Base-by-base conservation (phyloP, 2,888 invertebrate species). In the Tetropium fuscum region DNA sequence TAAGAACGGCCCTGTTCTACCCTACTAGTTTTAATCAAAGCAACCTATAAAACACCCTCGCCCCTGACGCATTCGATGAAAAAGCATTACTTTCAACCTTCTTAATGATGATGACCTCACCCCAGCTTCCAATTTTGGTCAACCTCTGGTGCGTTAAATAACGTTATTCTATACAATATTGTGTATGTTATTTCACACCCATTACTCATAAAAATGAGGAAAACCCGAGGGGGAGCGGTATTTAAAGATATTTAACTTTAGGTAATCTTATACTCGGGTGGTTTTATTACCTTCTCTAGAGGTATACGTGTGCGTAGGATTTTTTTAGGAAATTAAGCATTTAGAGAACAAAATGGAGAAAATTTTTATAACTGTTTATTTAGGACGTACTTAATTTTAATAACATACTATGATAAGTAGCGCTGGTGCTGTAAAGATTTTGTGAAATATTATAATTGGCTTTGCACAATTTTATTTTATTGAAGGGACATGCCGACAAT, bases 11-110 rank as follows among this genome's bases (percentile, higher is more conserved):
- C 32, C 48, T 25, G 48, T 7, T 13, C 10, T 34, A 67, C 68
- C 61, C 66, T 60, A 56, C 64, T 68, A 72, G 70, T 74, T 75
- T 75, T 75, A 75, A 75, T 75, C 75, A 74, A 73, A 75, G 69
- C 68, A 62, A 62, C 70, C 69, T 64, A 71, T 72, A 70, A 72
- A 72, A 66, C 70, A 70, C 70, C 71, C 73, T 67, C 68, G 61
- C 63, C 60, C 54, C 66, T 60, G 66, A 63, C 69, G 58, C 67
- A 68, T 70, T 69, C 68, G 68, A 69, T 71, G 70, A 71, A 71
- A 74, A 72, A 72, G 68, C 72, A 69, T 72, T 70, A 69, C 68
- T 64, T 63, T 58, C 63, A 63, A 65, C 71, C 68, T 66, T 65
- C 61, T 72, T 70, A 71, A 73, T 72, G 73, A 66, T 73, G 70